Evolutionary conservation across 2,113 vertebrate species (phyloP).

Genomic region (Bagarius yarrelli): DNA sequence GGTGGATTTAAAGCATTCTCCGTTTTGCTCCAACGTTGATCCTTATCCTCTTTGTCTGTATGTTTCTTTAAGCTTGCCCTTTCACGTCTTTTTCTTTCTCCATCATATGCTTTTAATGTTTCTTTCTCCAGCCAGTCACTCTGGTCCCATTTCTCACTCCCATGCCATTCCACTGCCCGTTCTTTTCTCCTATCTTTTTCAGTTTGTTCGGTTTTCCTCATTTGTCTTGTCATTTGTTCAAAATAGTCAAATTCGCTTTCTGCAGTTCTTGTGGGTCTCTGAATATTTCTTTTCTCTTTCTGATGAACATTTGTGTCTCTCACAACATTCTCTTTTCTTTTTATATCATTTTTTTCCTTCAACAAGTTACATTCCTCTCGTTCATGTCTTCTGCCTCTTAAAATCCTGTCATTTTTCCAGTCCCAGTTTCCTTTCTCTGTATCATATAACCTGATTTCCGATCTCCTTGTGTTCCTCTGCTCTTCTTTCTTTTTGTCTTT

Average conservation of each 20-base stretch:
- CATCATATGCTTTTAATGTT: not conserved
- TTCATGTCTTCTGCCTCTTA: conserved; percentile 19
- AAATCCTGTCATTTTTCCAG: conserved; percentile 14
- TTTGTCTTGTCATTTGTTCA: not conserved
- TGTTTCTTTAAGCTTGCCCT: conserved; percentile 14
- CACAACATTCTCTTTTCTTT: conserved; percentile 53
- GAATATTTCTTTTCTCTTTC: conserved; percentile 59
- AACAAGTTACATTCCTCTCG: conserved; percentile 2
- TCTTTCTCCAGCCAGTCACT: not conserved
- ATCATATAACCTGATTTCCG: conserved; percentile 37
- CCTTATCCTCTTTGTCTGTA: conserved; percentile 21
- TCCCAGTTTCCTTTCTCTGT: conserved; percentile 41
- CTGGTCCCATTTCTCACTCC: not conserved
- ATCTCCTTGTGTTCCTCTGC: conserved; percentile 38
- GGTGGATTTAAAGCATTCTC: conserved; percentile 11
- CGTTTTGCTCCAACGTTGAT: conserved; percentile 38
- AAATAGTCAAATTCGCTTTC: not conserved
- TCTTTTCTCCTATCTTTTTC: conserved; percentile 48
- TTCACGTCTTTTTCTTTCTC: conserved; percentile 56
- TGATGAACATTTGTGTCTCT: conserved; percentile 29
- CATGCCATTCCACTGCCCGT: conserved; percentile 7
- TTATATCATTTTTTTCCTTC: not conserved
- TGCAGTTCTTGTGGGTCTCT: conserved; percentile 55
- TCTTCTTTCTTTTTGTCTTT: conserved; percentile 48
- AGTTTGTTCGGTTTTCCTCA: not conserved